A percentile compares a stretch with the other conserved stretches of the same genome.
Evolutionary conservation across 2,113 vertebrate species (phyloP).

Genomic region (Daphoenositta chrysoptera): DNA sequence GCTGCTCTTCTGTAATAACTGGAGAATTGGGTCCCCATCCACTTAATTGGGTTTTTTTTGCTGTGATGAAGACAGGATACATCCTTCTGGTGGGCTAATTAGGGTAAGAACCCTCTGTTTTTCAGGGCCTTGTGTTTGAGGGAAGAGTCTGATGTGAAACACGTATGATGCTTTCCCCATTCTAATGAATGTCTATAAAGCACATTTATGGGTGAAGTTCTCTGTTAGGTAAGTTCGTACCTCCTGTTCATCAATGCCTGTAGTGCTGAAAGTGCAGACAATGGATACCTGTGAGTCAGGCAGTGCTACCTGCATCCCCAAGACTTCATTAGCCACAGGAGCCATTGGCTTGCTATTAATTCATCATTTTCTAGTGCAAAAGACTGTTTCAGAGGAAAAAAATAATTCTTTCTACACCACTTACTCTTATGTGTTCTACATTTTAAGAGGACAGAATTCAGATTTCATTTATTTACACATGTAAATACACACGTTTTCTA

Average conservation of each 20-base stretch:
- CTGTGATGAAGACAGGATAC: background rate
- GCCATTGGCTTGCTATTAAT: background rate
- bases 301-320: background rate
- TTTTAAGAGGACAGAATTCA: background rate
- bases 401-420: background rate
- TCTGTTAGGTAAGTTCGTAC: background rate
- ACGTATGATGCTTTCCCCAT: background rate
- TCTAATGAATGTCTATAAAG: background rate
- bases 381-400: background rate
- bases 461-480: background rate
- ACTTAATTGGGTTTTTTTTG: background rate
- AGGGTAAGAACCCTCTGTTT: background rate
- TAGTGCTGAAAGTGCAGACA: background rate
- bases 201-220: background rate
- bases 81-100: background rate
- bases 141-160: accelerated
- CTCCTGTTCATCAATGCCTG: background rate
- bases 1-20: background rate
- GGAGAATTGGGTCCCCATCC: background rate
- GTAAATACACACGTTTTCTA: background rate
- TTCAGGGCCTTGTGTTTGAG: background rate
- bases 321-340: background rate
- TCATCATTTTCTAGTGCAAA: background rate
- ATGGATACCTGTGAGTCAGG: background rate
- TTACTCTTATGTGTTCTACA: background rate